Conservation (phyloP, 1,140 invertebrate genomes). For the Drosophila gunungcola region DNA sequence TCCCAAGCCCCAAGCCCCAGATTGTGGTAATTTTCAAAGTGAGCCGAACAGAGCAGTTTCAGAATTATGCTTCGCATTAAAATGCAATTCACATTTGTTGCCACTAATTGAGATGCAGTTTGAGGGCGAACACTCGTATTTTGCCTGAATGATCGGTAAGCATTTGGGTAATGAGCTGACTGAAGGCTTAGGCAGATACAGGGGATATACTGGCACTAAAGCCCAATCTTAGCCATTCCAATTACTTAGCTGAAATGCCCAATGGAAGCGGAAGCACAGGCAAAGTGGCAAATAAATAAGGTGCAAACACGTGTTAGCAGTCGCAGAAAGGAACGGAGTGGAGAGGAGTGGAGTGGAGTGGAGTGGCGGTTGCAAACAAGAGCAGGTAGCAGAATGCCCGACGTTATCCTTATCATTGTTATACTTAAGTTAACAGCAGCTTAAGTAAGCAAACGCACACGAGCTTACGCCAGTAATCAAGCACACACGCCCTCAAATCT, state of each 20-base stretch:
- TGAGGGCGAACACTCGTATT: neutral
- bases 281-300: conserved; percentile 70
- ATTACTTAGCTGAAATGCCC: conserved; percentile 73
- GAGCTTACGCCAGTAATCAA: conserved; percentile 63
- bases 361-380: neutral
- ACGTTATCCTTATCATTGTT: conserved; percentile 81
- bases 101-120: conserved; percentile 70
- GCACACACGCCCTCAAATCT: conserved; percentile 39
- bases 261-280: neutral
- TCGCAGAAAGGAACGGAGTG: neutral
- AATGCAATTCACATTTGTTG: conserved; percentile 70
- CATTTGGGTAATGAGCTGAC: conserved; percentile 33
- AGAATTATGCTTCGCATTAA: conserved; percentile 57
- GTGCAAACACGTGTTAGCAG: conserved; percentile 57
- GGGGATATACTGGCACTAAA: conserved; percentile 17
- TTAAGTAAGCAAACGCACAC: conserved; percentile 60
- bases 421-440: conserved; percentile 82
- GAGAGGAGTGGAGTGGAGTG: neutral
- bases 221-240: conserved; percentile 57
- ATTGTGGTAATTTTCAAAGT: neutral
- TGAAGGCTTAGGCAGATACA: neutral
- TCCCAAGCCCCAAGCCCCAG: neutral
- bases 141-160: conserved; percentile 6
- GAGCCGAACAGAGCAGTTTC: neutral
- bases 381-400: conserved; percentile 55